A percentile compares a stretch with the other conserved stretches of the same genome.
Conservation (phyloP, 2,797 vertebrate species). For the Argya squamiceps region DNA sequence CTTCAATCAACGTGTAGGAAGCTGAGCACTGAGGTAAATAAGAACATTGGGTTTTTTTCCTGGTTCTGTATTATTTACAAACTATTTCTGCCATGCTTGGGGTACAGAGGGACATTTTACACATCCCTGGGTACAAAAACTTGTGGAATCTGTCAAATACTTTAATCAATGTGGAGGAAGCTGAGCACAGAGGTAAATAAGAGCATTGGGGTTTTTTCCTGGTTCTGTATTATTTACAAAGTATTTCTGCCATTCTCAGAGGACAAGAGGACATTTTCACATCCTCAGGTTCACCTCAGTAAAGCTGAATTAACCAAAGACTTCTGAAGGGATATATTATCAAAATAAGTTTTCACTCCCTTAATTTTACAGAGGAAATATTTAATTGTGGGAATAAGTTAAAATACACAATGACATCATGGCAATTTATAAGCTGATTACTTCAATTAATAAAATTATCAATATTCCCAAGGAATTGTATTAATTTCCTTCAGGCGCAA, state of each 20-base stretch:
- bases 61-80: background rate
- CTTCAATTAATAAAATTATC: background rate
- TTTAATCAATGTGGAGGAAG: background rate
- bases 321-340: background rate
- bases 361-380: background rate
- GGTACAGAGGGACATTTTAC: background rate
- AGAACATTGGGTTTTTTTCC: rapidly evolving
- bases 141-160: background rate
- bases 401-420: background rate
- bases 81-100: background rate
- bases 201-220: no score
- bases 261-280: background rate
- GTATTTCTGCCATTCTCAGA: background rate
- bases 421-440: background rate
- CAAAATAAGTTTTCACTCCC: background rate
- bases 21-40: background rate
- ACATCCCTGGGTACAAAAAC: background rate
- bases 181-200: background rate
- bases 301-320: background rate
- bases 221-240: background rate
- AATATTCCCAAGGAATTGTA: background rate
- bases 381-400: background rate
- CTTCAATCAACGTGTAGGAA: background rate
- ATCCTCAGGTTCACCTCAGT: background rate
- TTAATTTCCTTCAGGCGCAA: background rate